These are phyloP conservation scores for Craseonycteris thonglongyai DNA, from an alignment of 2,113 vertebrate genomes.

Conservation along the genomic window DNA sequence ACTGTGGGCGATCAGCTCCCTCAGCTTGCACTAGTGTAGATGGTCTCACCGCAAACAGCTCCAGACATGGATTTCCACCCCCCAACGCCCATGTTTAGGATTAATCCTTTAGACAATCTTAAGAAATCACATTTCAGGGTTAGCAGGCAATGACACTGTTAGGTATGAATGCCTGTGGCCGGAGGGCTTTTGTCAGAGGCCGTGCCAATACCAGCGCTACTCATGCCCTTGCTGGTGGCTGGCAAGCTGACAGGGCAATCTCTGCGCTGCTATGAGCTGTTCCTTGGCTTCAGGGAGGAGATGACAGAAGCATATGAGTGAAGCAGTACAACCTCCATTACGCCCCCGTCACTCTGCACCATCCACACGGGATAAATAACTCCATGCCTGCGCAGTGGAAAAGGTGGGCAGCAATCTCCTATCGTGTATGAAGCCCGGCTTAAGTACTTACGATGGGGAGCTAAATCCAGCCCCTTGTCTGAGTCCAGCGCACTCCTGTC, in stretches of 20 bases:
- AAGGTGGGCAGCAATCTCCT: accelerated
- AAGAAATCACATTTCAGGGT: background rate
- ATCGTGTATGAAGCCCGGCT: background rate
- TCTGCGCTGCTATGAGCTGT: background rate
- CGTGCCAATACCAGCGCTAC: accelerated
- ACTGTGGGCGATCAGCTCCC: accelerated
- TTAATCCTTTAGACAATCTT: background rate
- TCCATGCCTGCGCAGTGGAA: accelerated
- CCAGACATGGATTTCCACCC: background rate
- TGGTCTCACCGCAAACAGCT: background rate
- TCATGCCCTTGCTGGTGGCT: background rate
- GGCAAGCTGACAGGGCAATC: background rate
- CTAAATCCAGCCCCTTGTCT: background rate
- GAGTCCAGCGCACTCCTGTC: background rate
- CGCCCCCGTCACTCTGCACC: background rate
- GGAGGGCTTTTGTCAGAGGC: background rate
- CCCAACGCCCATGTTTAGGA: background rate
- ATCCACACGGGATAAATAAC: background rate
- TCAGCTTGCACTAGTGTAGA: accelerated
- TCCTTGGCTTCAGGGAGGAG: background rate
- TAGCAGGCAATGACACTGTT: accelerated
- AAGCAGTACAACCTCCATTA: background rate
- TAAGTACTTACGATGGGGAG: accelerated
- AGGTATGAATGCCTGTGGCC: too few relatives aligned
- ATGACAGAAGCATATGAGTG: accelerated